Evolutionary conservation across 2,888 invertebrate species (phyloP).

Genomic region (Tetragonisca angustula): DNA sequence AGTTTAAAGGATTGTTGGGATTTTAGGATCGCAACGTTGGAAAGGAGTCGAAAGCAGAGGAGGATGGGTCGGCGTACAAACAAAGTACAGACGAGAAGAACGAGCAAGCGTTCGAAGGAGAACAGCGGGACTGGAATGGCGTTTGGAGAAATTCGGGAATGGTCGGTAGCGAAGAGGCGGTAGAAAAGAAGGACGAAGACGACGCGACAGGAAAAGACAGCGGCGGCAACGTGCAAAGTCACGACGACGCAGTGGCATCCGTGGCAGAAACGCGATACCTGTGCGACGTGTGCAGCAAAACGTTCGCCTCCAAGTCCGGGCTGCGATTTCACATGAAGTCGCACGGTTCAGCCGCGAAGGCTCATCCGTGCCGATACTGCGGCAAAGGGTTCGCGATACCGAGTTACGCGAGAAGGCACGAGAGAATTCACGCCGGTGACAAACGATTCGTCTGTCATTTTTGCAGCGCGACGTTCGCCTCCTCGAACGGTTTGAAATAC

Average conservation of each 20-base stretch:
- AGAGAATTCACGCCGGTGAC: constrained; percentile 64
- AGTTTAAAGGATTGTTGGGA: neutral
- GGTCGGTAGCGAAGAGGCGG: too few species aligned
- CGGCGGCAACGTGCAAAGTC: constrained; percentile 1
- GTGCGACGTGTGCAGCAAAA: constrained; percentile 73
- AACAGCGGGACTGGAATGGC: neutral
- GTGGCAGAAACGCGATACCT: constrained; percentile 53
- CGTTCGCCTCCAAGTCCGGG: constrained; percentile 69
- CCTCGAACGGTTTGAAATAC: constrained; percentile 71
- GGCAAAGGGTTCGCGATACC: constrained; percentile 70
- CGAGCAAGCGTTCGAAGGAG: neutral
- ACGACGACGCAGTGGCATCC: constrained; percentile 5
- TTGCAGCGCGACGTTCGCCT: constrained; percentile 71
- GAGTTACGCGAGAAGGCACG: constrained; percentile 72
- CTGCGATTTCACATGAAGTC: constrained; percentile 70
- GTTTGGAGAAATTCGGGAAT: neutral
- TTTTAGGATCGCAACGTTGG: neutral
- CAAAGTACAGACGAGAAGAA: neutral
- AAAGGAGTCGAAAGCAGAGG: neutral
- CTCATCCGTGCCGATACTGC: constrained; percentile 68
- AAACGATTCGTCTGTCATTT: constrained; percentile 70
- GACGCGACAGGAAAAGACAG: neutral
- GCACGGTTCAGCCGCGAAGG: constrained; percentile 64
- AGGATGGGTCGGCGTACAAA: too few species aligned
- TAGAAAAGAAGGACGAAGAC: neutral